These are phyloP conservation scores for Enteromius unitaeniatus DNA, from an alignment of 2,797 vertebrate species.

Conservation along the genomic window DNA sequence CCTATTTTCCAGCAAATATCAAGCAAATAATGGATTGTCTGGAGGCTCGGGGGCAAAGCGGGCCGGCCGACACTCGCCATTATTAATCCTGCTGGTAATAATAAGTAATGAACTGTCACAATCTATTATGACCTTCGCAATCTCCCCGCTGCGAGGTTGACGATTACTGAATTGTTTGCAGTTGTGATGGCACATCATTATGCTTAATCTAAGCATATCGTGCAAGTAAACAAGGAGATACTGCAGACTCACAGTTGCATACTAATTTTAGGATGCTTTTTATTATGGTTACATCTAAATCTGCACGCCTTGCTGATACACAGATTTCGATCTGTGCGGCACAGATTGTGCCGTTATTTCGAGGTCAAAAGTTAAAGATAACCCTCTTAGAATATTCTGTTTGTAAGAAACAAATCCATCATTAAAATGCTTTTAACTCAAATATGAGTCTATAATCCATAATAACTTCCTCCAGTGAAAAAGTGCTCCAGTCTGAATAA, in stretches of 20 bases:
- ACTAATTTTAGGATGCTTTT: conserved; percentile 35
- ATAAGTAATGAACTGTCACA: conserved; percentile 63
- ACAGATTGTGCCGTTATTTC: neutral
- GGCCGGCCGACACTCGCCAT: conserved; percentile 18
- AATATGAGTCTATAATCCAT: neutral
- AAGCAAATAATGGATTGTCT: conserved; percentile 56
- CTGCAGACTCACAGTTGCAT: conserved; percentile 33
- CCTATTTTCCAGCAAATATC: conserved; percentile 57
- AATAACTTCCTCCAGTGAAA: neutral
- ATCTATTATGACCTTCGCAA: conserved; percentile 60
- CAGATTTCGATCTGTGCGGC: too few relatives aligned
- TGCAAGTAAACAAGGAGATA: conserved; percentile 32
- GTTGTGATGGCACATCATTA: conserved; percentile 40
- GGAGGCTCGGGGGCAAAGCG: conserved; percentile 41
- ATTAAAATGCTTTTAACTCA: neutral
- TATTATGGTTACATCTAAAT: conserved; percentile 3
- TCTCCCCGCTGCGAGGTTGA: conserved; percentile 46
- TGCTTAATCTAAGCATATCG: conserved; percentile 37
- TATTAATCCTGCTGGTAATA: conserved; percentile 58
- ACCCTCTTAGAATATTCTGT: neutral
- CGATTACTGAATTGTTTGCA: conserved; percentile 54
- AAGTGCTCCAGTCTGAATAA: neutral
- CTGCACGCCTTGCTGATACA: neutral
- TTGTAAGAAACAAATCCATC: neutral
- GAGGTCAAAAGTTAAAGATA: neutral